These are phyloP conservation scores for Acestrorhynchus altus DNA, from an alignment of 2,797 vertebrate genomes.

Conservation along the genomic window DNA sequence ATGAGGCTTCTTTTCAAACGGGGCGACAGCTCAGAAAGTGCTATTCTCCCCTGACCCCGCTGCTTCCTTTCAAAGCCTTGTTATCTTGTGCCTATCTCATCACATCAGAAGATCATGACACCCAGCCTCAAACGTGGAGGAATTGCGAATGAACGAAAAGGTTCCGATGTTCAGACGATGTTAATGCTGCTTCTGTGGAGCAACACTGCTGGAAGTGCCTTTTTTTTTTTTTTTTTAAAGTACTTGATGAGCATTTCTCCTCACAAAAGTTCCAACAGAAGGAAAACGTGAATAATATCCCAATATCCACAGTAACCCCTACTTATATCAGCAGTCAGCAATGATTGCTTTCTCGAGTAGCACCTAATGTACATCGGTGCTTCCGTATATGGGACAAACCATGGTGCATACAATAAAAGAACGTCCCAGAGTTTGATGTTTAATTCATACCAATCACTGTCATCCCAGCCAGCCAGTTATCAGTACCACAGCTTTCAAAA, in stretches of 20 bases:
- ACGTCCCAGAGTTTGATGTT: too few species aligned
- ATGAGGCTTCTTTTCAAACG: constrained; percentile 80
- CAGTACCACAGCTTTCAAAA: too few species aligned
- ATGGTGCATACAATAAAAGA: too few species aligned
- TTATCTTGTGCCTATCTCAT: constrained; percentile 70
- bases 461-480: too few species aligned
- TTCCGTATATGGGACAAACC: too few species aligned
- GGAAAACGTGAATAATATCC: too few species aligned
- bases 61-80: constrained; percentile 75
- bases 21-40: constrained; percentile 77
- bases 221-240: too few species aligned
- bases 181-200: background rate
- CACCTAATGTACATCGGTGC: too few species aligned
- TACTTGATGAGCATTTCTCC: too few species aligned
- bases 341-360: too few species aligned
- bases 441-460: too few species aligned
- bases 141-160: constrained; percentile 73
- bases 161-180: constrained; percentile 70
- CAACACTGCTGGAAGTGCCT: background rate
- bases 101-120: constrained; percentile 73
- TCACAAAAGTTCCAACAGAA: too few species aligned
- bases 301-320: background rate
- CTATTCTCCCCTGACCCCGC: constrained; percentile 75
- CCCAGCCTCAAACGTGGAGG: constrained; percentile 68
- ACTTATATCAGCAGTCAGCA: background rate